Evolutionary conservation across 2,113 vertebrate genomes (phyloP).

Genomic region (Periophthalmus modestus): DNA sequence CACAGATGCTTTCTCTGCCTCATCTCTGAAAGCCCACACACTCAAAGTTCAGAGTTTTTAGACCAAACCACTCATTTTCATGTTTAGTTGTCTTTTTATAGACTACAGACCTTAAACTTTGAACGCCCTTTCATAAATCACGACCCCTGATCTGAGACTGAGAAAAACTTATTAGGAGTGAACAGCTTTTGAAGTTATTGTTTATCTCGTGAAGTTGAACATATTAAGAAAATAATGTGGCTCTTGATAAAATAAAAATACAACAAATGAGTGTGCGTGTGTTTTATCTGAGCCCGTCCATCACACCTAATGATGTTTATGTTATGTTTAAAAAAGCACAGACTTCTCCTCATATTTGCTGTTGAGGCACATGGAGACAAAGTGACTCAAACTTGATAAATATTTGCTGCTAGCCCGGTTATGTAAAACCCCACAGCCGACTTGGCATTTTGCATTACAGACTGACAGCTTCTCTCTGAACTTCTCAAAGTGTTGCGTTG

Average conservation of each 20-base stretch:
- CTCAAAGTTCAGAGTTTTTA: too few species aligned
- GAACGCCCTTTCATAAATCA: neutral
- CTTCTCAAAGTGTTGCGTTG: slow-evolving; percentile 57
- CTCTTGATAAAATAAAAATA: neutral
- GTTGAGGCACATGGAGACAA: slow-evolving; percentile 25
- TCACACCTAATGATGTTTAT: neutral
- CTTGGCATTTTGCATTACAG: slow-evolving; percentile 65
- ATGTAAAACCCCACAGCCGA: slow-evolving; percentile 53
- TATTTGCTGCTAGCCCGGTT: slow-evolving; percentile 38
- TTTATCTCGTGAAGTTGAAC: neutral
- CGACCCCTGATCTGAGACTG: neutral
- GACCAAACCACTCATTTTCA: too few species aligned
- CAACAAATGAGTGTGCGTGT: neutral
- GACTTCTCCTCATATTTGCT: slow-evolving; percentile 22
- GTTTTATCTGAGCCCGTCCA: neutral
- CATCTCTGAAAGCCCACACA: too few species aligned
- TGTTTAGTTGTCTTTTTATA: too few species aligned
- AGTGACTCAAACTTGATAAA: slow-evolving; percentile 45
- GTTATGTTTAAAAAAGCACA: slow-evolving; percentile 7
- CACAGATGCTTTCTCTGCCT: too few species aligned
- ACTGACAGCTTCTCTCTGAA: slow-evolving; percentile 62
- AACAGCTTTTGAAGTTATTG: neutral
- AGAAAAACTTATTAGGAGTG: neutral
- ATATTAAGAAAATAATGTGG: neutral
- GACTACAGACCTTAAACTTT: neutral